Percentiles rank a stretch among this genome's conserved stretches.
Evolutionary conservation across 1,140 invertebrate species (phyloP).

Genomic region (Harpegnathos saltator): DNA sequence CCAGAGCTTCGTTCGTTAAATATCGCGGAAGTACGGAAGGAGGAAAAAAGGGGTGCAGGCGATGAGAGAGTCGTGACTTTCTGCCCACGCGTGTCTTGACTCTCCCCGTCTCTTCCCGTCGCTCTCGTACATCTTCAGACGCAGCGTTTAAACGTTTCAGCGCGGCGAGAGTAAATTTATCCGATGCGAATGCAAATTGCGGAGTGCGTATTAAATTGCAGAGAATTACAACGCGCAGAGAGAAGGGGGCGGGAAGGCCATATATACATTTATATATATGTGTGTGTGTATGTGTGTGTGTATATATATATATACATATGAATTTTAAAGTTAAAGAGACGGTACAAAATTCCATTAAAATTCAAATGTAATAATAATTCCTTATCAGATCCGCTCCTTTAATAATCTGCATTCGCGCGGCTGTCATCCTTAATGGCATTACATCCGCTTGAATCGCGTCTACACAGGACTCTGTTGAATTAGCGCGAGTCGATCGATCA

Average conservation of each 20-base stretch:
- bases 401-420: not conserved
- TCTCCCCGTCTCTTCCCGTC: not conserved
- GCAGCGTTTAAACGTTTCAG: not conserved
- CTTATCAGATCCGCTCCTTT: not conserved
- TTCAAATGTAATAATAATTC: not conserved
- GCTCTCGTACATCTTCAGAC: not conserved
- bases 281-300: no score
- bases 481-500: constrained; percentile 8
- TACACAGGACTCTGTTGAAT: not conserved
- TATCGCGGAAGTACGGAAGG: not conserved
- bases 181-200: not conserved
- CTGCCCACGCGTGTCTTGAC: no score
- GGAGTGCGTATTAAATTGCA: not conserved
- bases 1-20: constrained; percentile 1
- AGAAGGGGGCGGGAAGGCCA: no score
- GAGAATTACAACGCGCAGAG: not conserved
- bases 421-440: not conserved
- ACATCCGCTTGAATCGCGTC: not conserved
- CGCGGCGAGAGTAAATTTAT: not conserved
- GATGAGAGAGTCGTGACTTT: no score
- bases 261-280: no score
- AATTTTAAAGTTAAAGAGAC: no score
- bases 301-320: no score
- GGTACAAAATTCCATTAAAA: no score
- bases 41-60: not conserved